Conservation (phyloP, 92 coral and sea anemone species). For the Zoanthus gigantus region DNA sequence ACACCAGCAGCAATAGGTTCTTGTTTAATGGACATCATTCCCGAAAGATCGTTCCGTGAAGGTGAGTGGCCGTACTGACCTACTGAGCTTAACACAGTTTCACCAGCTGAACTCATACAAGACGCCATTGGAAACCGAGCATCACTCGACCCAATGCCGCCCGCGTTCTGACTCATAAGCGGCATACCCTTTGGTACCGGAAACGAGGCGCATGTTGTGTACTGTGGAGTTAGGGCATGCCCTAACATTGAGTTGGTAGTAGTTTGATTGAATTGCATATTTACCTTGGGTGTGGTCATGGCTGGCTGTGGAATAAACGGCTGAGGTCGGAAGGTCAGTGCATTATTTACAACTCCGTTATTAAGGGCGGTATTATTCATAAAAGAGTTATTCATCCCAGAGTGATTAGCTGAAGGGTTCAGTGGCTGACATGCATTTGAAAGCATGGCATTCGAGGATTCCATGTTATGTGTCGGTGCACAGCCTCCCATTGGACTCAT, state of each 20-base stretch:
- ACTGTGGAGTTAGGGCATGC: constrained; percentile 69
- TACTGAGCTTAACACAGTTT: constrained; percentile 74
- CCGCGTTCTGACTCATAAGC: constrained; percentile 75
- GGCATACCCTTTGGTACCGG: constrained; percentile 84
- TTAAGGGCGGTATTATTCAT: constrained; percentile 77
- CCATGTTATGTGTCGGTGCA: constrained; percentile 69
- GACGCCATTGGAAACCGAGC: constrained; percentile 48
- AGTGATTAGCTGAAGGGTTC: constrained; percentile 66
- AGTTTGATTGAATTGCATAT: constrained; percentile 76
- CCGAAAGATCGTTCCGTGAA: constrained; percentile 80
- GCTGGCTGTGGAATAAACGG: constrained; percentile 79
- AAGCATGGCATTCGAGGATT: constrained; percentile 74
- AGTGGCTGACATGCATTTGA: constrained; percentile 77
- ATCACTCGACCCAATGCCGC: constrained; percentile 36
- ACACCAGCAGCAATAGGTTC: constrained; percentile 78
- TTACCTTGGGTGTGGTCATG: constrained; percentile 74
- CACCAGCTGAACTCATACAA: constrained; percentile 71
- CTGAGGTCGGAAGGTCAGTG: constrained; percentile 82
- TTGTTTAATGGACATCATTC: constrained; percentile 79
- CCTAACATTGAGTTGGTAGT: constrained; percentile 72
- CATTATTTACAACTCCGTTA: constrained; percentile 86
- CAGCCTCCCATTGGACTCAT: constrained; percentile 72
- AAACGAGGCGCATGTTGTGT: constrained; percentile 73
- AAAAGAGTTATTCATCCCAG: constrained; percentile 71
- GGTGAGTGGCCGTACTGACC: constrained; percentile 67